Evolutionary conservation across 2,888 invertebrate genomes (phyloP).

Genomic region (Drosophila nr. perissopoda): DNA sequence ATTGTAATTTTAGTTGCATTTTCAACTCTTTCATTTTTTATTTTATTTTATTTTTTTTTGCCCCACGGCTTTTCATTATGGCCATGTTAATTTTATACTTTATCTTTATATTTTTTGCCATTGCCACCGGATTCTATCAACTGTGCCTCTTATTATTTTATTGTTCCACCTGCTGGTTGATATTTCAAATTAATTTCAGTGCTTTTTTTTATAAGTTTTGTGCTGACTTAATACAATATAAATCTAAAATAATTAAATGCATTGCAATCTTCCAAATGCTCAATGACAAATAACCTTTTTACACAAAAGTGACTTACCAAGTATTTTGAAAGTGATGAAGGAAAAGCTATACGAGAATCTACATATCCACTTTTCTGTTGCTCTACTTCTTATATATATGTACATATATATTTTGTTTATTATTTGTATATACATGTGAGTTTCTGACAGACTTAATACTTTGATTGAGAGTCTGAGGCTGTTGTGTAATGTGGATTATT

Average conservation of each 20-base stretch:
- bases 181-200: slow-evolving; percentile 43
- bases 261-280: not conserved
- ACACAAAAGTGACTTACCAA: not conserved
- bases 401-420: not conserved
- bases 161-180: slow-evolving; percentile 12
- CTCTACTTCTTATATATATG: not conserved
- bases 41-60: not conserved
- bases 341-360: not conserved
- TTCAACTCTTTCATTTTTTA: slow-evolving; percentile 13
- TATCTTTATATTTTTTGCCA: slow-evolving; percentile 16
- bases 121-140: not conserved
- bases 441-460: slow-evolving; percentile 22
- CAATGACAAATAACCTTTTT: not conserved
- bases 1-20: slow-evolving; percentile 61
- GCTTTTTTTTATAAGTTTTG: slow-evolving; percentile 9
- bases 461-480: slow-evolving; percentile 34
- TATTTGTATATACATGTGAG: not conserved
- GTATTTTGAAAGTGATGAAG: not conserved
- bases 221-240: not conserved
- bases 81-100: slow-evolving; percentile 61
- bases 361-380: not conserved
- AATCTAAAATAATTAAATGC: not conserved
- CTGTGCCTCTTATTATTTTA: slow-evolving; percentile 4
- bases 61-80: slow-evolving; percentile 13
- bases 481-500: not conserved